Evolutionary conservation across 2,113 vertebrate genomes (phyloP), one percentile per base, ranked within the genome.

Genomic region (Heterochromis multidens): DNA sequence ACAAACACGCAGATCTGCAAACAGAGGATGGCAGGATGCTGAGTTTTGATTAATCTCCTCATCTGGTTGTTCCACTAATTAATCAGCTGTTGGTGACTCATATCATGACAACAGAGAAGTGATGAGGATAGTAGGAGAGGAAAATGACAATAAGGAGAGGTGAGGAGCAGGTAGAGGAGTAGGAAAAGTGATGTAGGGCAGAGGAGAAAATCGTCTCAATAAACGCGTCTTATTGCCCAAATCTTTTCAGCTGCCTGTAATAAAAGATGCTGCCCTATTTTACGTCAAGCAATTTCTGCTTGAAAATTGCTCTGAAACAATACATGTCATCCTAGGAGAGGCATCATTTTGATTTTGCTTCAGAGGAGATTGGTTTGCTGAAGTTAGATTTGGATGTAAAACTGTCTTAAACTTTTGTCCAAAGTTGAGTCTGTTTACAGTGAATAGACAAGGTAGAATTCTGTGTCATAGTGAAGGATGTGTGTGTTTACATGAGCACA

Each of bases 1-100:
- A 57, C 33, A 58, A 33, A 59, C 62, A 80, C 76, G 63, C 90
- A 67, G 59, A 56, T 14, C 5, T 21, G 60, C 31, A 84, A 81
- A 85, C 49, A 80, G 67, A 80, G 21, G 85, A 37, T 10, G 63
- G 76, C 37, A 67, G 58, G 87, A 80, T 43, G 78, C 65, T 56
- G 88, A 56, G 33, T 83, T 80, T 78, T 85, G 88, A 94, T 93
- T 88, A 91, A 92, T 91, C 86, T 86, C 82, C 80, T 85, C 83
- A 84, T 91, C 84, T 72, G 21, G 79, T 62, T 78, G 80, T 93
- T 92, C 87, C 63, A 56, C 65, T 65, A 35, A 76, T 89, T 90
- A 79, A 90, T 91, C 88, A 72, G 87, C 81, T 85, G 79, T 63
- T 29, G 89, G 86, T 91, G 89, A 92, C 78, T 89, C 91, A 88